Evolutionary conservation across 2,113 vertebrate genomes (phyloP), one percentile per base, ranked within the genome.

Genomic region (Phalacrocorax brasilianus): DNA sequence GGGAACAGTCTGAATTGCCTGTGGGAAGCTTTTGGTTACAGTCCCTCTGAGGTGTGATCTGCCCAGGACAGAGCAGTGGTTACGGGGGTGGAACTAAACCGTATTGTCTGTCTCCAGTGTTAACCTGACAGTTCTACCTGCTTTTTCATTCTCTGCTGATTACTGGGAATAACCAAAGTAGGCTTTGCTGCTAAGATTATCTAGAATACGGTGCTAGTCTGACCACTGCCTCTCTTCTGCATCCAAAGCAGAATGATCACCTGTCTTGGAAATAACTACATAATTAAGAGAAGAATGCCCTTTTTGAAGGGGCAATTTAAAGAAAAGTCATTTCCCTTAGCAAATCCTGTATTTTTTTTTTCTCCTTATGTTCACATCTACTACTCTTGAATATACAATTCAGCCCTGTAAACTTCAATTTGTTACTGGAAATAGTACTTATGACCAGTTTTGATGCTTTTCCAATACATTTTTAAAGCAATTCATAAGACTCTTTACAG

Each of bases 311-410:
- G 50, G 33, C 50, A 86, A 10, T 86, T 75, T 66, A 53, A 80
- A 77, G 55, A 92, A 95, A 94, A 80, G 82, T 58, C 9, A 80
- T 88, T 95, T 95, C 40, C 53, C 53, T 91, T 89, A 65, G 87
- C 61, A 92, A 91, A 84, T 85, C 33, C 47, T 75, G 6, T 59
- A 18, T 55, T 85, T 74, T 47, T 38, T 38, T 44, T 85, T 89
- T 62, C 68, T 92, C 56, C 53, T 63, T 47, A 11, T 44, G 19
- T 68, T 87, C 73, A 52, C 38, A 63, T 95, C 68, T 47, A 6
- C 70, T 91, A 33, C 30, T 47, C 47, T 47, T 80, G 42, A 89
- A 89, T 78, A 59, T 67, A 74, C 18, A 91, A 59, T 81, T 84
- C 80, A 87, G 65, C 32, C 61, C 52, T 65, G 55, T 78, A 89